A percentile compares a stretch with the other conserved stretches of the same genome.
Conservation (phyloP, 2,888 invertebrate species). For the Rhamphomyia laevipes region DNA sequence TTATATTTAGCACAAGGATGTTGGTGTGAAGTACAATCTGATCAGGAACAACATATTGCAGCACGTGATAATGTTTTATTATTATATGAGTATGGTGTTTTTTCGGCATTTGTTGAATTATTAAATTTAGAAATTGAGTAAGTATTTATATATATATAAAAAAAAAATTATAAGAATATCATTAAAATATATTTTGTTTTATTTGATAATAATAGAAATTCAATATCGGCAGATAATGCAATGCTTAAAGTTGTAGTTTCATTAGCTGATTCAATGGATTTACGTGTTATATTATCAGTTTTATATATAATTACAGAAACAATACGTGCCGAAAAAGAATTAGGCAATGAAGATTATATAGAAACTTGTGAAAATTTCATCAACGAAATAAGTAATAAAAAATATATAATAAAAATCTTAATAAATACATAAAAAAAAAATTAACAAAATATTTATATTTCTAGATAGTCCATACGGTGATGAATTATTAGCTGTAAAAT, state of each 20-base stretch:
- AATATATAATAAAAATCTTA: background rate
- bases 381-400: constrained; percentile 41
- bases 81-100: constrained; percentile 80
- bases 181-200: background rate
- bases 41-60: constrained; percentile 78
- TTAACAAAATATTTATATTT: background rate
- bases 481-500: constrained; percentile 74
- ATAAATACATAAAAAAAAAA: constrained; percentile 9
- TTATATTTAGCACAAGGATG: constrained; percentile 93
- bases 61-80: constrained; percentile 75
- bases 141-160: constrained; percentile 6
- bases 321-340: constrained; percentile 57
- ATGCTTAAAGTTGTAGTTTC: constrained; percentile 67
- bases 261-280: constrained; percentile 79
- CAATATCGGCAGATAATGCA: constrained; percentile 56
- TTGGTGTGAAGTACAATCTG: constrained; percentile 87
- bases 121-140: constrained; percentile 91
- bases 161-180: too few species aligned
- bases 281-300: constrained; percentile 85
- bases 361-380: constrained; percentile 44
- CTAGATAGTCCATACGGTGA: constrained; percentile 46
- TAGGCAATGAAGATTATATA: constrained; percentile 37
- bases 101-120: constrained; percentile 80
- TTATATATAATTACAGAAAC: constrained; percentile 93
- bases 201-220: constrained; percentile 39